A percentile compares a stretch with the other conserved stretches of the same genome.
phyloP scores from a whole-genome alignment of 1,140 invertebrate genomes.

The Ceratoteleas bidentatus region DNA sequence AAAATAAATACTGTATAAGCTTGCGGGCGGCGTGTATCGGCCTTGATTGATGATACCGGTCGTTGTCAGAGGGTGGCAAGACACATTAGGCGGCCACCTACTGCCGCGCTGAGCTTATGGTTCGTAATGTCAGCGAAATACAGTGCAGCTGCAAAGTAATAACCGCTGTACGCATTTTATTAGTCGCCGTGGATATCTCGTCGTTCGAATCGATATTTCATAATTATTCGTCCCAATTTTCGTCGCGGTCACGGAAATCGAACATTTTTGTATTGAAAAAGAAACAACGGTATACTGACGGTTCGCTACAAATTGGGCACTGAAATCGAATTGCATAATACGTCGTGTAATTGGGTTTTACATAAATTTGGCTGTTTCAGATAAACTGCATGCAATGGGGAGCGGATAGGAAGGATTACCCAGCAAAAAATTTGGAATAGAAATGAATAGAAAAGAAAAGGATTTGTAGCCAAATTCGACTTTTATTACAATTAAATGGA shows the following conservation, averaged over 20 bases:
- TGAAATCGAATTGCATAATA: too few relatives aligned
- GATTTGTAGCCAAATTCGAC: too few relatives aligned
- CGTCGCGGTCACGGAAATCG: background rate
- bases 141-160: conserved; percentile 66
- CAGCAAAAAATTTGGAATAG: too few relatives aligned
- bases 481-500: too few relatives aligned
- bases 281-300: too few relatives aligned
- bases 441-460: too few relatives aligned
- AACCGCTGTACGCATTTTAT: conserved; percentile 55
- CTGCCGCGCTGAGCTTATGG: conserved; percentile 69
- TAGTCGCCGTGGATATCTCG: conserved; percentile 32
- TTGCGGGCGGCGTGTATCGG: conserved; percentile 72
- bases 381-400: too few relatives aligned
- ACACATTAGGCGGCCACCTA: conserved; percentile 80
- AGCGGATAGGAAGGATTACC: too few relatives aligned
- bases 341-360: too few relatives aligned
- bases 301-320: too few relatives aligned
- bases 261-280: conserved; percentile 2
- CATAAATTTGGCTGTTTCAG: too few relatives aligned
- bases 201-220: conserved; percentile 27
- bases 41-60: conserved; percentile 80
- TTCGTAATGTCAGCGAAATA: conserved; percentile 72
- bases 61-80: conserved; percentile 78
- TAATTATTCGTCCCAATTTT: conserved; percentile 18
- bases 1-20: conserved; percentile 82